A percentile compares a stretch with the other conserved stretches of the same genome.
Evolutionary conservation across 1,140 invertebrate species (phyloP).

Genomic region (Drosophila novamexicana): DNA sequence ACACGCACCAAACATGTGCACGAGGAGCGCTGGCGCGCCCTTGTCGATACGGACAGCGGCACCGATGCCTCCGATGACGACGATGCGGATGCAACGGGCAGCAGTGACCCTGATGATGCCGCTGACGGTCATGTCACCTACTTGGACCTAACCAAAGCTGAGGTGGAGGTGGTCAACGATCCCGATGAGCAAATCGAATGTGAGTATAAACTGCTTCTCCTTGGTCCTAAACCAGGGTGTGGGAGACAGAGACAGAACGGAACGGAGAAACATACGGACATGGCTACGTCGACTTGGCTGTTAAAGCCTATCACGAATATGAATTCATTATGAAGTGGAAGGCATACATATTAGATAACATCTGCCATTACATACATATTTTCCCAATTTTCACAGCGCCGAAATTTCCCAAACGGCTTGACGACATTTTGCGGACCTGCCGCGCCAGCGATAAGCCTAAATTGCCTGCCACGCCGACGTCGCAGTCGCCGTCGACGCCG

Average conservation of each 20-base stretch:
- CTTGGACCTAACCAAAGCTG: constrained; percentile 65
- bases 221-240: no score
- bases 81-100: constrained; percentile 10
- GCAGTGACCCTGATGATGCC: background rate
- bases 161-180: constrained; percentile 61
- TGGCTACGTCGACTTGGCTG: no score
- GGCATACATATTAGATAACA: no score
- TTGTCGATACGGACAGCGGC: constrained; percentile 62
- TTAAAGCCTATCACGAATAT: no score
- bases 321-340: no score
- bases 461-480: constrained; percentile 32
- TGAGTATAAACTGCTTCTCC: background rate
- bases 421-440: constrained; percentile 67
- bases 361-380: background rate
- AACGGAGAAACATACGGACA: no score
- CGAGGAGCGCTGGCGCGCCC: constrained; percentile 66
- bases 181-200: constrained; percentile 27
- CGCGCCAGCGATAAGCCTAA: constrained; percentile 45
- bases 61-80: constrained; percentile 55
- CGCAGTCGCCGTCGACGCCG: constrained; percentile 7
- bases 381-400: constrained; percentile 22
- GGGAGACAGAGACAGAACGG: no score
- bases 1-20: constrained; percentile 45
- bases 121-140: constrained; percentile 52
- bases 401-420: constrained; percentile 36